These are phyloP conservation scores for Syrrhaptes paradoxus DNA, from an alignment of 2,113 vertebrate genomes.

Conservation along the genomic window DNA sequence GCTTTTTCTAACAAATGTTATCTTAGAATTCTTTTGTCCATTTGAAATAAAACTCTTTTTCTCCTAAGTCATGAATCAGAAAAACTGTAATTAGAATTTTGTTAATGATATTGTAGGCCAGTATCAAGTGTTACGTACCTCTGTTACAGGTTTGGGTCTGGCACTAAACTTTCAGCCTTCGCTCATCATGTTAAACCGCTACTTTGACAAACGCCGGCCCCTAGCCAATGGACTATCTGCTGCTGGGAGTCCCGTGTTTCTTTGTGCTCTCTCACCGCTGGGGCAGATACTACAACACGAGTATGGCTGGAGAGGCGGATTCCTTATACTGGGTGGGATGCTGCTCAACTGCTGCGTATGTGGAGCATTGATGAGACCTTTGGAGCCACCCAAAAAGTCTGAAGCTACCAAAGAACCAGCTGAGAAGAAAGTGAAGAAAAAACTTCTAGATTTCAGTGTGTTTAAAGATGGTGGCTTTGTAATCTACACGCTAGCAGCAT, in stretches of 20 bases:
- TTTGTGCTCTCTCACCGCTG: conserved; percentile 90
- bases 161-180: conserved; percentile 96
- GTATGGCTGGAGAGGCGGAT: conserved; percentile 93
- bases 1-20: not conserved
- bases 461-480: conserved; percentile 89
- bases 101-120: not conserved
- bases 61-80: not conserved
- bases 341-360: conserved; percentile 95
- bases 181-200: conserved; percentile 95
- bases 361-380: conserved; percentile 89
- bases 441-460: conserved; percentile 90
- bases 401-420: not conserved
- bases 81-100: not conserved
- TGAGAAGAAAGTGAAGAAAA: conserved; percentile 71
- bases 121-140: not conserved
- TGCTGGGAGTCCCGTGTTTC: conserved; percentile 91
- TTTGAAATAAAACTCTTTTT: not conserved
- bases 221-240: conserved; percentile 93
- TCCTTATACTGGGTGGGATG: conserved; percentile 91
- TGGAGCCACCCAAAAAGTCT: conserved; percentile 71
- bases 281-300: conserved; percentile 88
- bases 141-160: conserved; percentile 86
- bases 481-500: conserved; percentile 88
- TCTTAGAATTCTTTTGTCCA: not conserved
- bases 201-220: conserved; percentile 90